phyloP scores from a whole-genome alignment of 2,888 invertebrate species.

The Agrypnus murinus region DNA sequence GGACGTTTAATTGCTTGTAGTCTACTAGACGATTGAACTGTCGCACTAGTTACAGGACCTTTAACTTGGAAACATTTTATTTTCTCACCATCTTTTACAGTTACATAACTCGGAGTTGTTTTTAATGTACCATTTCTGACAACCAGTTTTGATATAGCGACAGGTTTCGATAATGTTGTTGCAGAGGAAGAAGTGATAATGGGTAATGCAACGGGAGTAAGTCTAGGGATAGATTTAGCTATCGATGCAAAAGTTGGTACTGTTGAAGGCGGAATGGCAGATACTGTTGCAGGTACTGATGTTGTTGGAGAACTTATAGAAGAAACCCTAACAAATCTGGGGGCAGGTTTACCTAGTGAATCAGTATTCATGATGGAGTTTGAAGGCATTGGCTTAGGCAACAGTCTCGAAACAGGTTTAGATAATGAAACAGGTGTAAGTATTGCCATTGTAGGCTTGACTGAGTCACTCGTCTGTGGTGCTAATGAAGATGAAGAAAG shows the following conservation, averaged over 20 bases:
- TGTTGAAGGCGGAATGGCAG: too few species aligned
- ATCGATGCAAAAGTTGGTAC: too few species aligned
- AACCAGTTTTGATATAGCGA: not conserved
- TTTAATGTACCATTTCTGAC: not conserved
- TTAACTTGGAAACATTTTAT: conserved; percentile 6
- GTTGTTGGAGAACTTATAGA: not conserved
- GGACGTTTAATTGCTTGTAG: not conserved
- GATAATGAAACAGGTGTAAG: not conserved
- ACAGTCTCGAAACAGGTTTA: too few species aligned
- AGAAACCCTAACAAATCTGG: too few species aligned
- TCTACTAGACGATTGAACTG: conserved; percentile 12
- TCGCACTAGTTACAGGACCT: not conserved
- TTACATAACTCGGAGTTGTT: conserved; percentile 6
- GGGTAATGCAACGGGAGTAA: too few species aligned
- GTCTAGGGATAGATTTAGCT: too few species aligned
- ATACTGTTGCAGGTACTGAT: not conserved
- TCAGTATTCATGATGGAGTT: too few species aligned
- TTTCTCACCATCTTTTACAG: conserved; percentile 19
- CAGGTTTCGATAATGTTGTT: too few species aligned
- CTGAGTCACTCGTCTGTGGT: not conserved
- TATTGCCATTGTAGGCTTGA: not conserved
- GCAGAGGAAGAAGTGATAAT: too few species aligned
- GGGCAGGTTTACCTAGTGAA: too few species aligned
- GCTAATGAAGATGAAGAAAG: not conserved
- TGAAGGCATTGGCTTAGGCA: too few species aligned